A percentile compares a stretch with the other conserved stretches of the same genome.
Evolutionary conservation across 35 echinoderm and acorn worm genomes (phyloP).

Genomic region (Heliocidaris erythrogramma): DNA sequence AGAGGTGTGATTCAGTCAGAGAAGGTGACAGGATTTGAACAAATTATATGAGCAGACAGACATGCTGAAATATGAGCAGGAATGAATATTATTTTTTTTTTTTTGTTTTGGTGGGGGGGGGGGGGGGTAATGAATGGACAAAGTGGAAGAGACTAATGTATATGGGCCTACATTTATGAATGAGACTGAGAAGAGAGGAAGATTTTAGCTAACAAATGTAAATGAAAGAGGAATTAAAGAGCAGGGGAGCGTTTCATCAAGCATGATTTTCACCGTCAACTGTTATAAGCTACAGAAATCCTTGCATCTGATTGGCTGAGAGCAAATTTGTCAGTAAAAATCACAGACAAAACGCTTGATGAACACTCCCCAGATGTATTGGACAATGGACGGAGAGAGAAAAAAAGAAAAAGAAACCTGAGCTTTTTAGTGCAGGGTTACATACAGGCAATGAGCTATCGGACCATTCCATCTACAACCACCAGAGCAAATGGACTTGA

Average conservation of each 20-base stretch:
- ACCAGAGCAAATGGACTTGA: conserved; percentile 1
- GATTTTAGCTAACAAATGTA: background rate
- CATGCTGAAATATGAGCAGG: background rate
- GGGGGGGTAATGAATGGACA: background rate
- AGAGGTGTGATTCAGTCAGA: no score
- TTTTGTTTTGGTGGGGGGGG: background rate
- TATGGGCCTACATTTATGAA: background rate
- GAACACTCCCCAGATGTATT: background rate
- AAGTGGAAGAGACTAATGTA: background rate
- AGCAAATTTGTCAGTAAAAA: no score
- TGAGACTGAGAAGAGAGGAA: no score
- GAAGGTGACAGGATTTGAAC: no score
- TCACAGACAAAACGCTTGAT: no score
- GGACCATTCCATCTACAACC: background rate
- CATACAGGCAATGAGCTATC: background rate
- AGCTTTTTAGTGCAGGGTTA: background rate
- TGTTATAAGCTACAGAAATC: no score
- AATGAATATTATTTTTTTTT: background rate
- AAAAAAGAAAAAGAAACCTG: background rate
- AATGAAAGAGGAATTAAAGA: background rate
- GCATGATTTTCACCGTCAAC: no score
- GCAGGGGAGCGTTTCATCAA: no score
- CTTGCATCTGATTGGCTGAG: no score
- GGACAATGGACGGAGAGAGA: background rate
- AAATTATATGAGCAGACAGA: background rate